These are phyloP conservation scores for Lepilemur septentrionalis DNA, from an alignment of 2,797 vertebrate species.

Conservation along the genomic window DNA sequence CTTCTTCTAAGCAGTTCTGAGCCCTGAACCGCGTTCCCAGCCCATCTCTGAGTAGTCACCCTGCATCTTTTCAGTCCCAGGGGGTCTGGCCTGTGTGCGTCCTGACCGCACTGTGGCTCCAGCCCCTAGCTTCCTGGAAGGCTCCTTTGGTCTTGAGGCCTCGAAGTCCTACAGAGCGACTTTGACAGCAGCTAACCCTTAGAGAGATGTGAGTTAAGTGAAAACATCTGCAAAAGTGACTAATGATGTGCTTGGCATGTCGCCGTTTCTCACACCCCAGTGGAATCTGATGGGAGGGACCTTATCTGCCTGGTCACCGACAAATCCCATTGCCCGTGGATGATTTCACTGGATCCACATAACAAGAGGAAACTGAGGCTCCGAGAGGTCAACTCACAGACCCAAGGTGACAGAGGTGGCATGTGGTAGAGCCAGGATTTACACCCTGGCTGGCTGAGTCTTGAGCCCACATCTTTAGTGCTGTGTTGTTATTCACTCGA, in stretches of 20 bases:
- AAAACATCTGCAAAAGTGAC: not conserved
- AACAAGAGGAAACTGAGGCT: not conserved
- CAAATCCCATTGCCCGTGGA: not conserved
- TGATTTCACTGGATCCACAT: not conserved
- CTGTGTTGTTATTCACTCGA: not conserved
- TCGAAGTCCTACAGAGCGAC: not conserved
- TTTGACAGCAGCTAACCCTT: not conserved
- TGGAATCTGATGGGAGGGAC: not conserved
- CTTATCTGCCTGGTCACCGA: not conserved
- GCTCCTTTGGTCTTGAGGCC: not conserved
- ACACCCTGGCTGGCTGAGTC: not conserved
- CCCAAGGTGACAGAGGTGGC: not conserved
- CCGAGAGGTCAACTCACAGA: not conserved
- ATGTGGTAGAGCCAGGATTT: not conserved
- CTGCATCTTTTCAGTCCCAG: not conserved
- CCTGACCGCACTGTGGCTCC: not conserved
- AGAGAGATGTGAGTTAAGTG: not conserved
- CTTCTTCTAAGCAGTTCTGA: not conserved
- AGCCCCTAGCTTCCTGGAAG: not conserved
- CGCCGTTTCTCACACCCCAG: not conserved
- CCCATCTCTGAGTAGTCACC: not conserved
- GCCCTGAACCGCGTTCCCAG: accelerated
- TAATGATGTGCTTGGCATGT: not conserved
- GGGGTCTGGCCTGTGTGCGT: not conserved
- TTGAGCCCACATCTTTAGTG: accelerated